Evolutionary conservation across 2,888 invertebrate species (phyloP).

Genomic region (Tiliacea aurago): DNA sequence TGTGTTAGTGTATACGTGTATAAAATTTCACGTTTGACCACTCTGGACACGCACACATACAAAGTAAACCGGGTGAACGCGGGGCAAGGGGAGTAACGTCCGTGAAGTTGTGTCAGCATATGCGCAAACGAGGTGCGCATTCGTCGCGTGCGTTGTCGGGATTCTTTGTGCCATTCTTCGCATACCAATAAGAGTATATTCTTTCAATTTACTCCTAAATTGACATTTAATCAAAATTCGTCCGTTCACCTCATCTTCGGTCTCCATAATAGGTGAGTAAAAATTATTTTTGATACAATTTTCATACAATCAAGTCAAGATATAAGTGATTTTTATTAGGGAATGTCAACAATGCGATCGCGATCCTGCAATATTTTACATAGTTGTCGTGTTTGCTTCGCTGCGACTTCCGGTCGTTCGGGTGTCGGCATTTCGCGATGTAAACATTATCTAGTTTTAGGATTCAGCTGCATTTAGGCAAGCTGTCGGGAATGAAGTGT

Average conservation of each 20-base stretch:
- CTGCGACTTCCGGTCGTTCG: constrained; percentile 90
- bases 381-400: constrained; percentile 94
- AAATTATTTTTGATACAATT: constrained; percentile 89
- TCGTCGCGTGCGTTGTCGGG: constrained; percentile 97
- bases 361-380: constrained; percentile 95
- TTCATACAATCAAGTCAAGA: constrained; percentile 92
- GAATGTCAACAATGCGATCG: constrained; percentile 94
- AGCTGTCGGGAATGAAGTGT: constrained; percentile 89
- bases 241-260: constrained; percentile 91
- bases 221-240: constrained; percentile 92
- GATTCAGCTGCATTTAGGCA: constrained; percentile 84
- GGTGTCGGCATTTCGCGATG: constrained; percentile 90
- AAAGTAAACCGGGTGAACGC: constrained; percentile 84
- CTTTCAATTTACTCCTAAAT: constrained; percentile 93
- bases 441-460: constrained; percentile 90
- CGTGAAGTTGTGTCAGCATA: constrained; percentile 93
- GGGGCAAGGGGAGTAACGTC: constrained; percentile 89
- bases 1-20: constrained; percentile 87
- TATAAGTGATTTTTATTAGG: constrained; percentile 92
- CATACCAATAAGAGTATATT: constrained; percentile 96
- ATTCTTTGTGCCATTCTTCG: constrained; percentile 99
- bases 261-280: constrained; percentile 94
- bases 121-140: constrained; percentile 96
- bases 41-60: constrained; percentile 85
- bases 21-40: constrained; percentile 91